Percentiles rank a stretch among this genome's conserved stretches.
Conservation (phyloP, 2,888 invertebrate species). For the Cantharis nigra region DNA sequence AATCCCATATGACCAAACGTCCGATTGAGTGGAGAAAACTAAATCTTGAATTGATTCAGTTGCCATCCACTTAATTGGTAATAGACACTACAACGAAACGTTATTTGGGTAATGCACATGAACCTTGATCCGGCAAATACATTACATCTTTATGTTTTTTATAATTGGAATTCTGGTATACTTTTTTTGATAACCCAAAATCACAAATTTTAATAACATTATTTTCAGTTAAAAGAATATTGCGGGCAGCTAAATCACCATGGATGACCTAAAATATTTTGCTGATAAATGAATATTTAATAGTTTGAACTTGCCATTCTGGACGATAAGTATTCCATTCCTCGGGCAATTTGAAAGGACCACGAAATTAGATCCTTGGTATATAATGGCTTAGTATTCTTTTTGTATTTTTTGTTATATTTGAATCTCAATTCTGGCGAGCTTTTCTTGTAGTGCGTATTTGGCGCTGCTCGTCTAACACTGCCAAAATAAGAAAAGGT, state of each 20-base stretch:
- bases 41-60: conserved; percentile 90
- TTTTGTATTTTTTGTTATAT: conserved; percentile 68
- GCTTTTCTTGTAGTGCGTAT: too few species aligned
- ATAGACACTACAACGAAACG: conserved; percentile 62
- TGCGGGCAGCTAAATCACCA: conserved; percentile 88
- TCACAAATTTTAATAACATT: conserved; percentile 96
- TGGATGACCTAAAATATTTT: conserved; percentile 69
- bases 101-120: neutral
- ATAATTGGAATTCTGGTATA: conserved; percentile 88
- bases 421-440: neutral
- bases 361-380: conserved; percentile 87
- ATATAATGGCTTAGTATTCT: conserved; percentile 69
- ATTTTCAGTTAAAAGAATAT: conserved; percentile 85
- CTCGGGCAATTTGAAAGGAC: conserved; percentile 91
- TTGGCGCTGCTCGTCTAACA: too few species aligned
- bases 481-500: neutral
- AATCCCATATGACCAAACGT: conserved; percentile 93
- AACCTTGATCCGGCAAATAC: neutral
- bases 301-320: conserved; percentile 71
- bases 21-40: conserved; percentile 91
- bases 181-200: conserved; percentile 91
- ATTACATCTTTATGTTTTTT: conserved; percentile 84
- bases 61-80: conserved; percentile 96
- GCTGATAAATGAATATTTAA: neutral
- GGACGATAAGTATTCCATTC: conserved; percentile 92